Evolutionary conservation across 37 sponge, comb jelly and placozoan species (phyloP), one percentile per base, ranked within the genome.

Genomic region (Beroe forskalii): DNA sequence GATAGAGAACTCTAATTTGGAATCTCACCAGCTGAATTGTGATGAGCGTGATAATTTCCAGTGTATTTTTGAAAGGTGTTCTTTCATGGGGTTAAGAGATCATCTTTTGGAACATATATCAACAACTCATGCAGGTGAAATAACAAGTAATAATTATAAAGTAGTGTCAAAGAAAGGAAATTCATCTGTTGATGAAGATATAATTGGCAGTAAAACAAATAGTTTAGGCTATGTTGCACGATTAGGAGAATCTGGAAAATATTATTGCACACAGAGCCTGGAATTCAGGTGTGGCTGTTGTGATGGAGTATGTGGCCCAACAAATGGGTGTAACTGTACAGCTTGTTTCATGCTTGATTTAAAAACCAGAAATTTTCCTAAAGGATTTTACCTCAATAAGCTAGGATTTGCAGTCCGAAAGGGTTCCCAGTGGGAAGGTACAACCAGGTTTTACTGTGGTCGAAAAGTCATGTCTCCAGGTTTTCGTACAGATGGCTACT

Each of bases 281-380:
- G 55, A 44, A 12, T 37, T 38, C 12, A n/a, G 30, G 1, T 80
- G 86, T 80, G 8, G 2, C 14, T 80, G 86, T 55, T 80, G 86
- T 27, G 31, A 80, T 24, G 55, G 86, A 9, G 3, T 1, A 1
- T 80, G 86, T 80, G 86, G 86, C 4, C 86, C 86, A 48, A 80
- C 86, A 33, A 80, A 40, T 41, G 86, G 86, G 0, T 80, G 86
- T 23, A 80, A 80, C 55, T 80, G 86, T 38, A 44, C 60, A 25
- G 86, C 86, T 23, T 80, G 86, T 23, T 80, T 48, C 31, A 44
- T n/a, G 22, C 60, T 80, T 12, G 86, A 80, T 44, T 55, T 80
- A 8, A 40, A 22, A 1, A 42, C 86, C 14, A 41, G 86, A 44
- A 41, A 25, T 8, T 80, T 80, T 2, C 86, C 86, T 6, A 9